phyloP scores from a whole-genome alignment of 2,888 invertebrate species.

The Salpingus planirostris region DNA sequence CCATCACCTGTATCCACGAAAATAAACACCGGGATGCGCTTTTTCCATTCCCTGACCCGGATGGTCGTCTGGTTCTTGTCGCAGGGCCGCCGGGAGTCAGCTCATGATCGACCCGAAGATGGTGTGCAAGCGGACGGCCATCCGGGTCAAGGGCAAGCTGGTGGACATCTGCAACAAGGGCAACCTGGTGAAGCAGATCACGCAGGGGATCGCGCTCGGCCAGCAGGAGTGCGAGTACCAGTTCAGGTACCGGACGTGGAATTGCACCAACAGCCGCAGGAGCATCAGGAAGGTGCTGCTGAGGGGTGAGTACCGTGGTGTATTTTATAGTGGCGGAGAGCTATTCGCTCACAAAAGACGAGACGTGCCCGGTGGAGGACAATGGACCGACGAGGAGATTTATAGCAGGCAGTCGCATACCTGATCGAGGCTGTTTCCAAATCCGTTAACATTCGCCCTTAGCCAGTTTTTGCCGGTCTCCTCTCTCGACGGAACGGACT shows the following conservation, averaged over 20 bases:
- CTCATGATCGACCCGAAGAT: conserved; percentile 82
- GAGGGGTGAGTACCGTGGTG: conserved; percentile 55
- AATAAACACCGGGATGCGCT: conserved; percentile 16
- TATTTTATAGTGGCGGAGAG: neutral
- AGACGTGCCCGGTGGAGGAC: conserved; percentile 6
- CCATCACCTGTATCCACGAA: conserved; percentile 23
- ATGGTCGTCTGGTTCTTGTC: conserved; percentile 15
- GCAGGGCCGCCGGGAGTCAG: conserved; percentile 72
- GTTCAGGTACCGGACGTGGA: conserved; percentile 80
- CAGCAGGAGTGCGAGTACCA: conserved; percentile 83
- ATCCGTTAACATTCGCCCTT: conserved; percentile 21
- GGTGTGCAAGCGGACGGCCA: conserved; percentile 73
- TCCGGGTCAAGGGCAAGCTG: conserved; percentile 66
- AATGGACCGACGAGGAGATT: conserved; percentile 14
- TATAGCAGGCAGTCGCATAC: conserved; percentile 20
- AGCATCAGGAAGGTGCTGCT: conserved; percentile 78
- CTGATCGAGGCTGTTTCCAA: conserved; percentile 22
- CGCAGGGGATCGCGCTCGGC: conserved; percentile 72
- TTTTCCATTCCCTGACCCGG: conserved; percentile 1
- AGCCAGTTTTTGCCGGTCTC: conserved; percentile 18
- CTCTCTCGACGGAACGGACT: neutral
- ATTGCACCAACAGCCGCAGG: conserved; percentile 72
- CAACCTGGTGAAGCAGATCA: conserved; percentile 71
- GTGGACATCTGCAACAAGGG: conserved; percentile 80
- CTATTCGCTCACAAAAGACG: conserved; percentile 3